Percentiles rank a stretch among this genome's conserved stretches.
Conservation (phyloP, 1,140 invertebrate species). For the Hydropsyche tenuis region DNA sequence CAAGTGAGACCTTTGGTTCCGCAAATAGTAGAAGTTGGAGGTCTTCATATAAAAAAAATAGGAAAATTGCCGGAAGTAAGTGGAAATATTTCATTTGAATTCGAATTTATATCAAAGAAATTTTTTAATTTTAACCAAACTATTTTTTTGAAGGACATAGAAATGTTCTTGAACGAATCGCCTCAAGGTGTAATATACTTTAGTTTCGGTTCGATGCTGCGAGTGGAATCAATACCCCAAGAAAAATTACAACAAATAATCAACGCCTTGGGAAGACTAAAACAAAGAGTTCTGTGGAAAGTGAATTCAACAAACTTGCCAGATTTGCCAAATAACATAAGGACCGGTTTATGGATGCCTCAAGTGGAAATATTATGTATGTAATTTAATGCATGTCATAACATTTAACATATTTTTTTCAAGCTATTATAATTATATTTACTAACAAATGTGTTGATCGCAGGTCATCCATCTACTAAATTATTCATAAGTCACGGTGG, state of each 20-base stretch:
- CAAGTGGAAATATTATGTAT: slow-evolving; percentile 70
- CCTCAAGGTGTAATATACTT: slow-evolving; percentile 72
- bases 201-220: slow-evolving; percentile 71
- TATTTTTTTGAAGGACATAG: slow-evolving; percentile 59
- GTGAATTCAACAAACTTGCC: slow-evolving; percentile 64
- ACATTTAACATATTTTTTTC: too few species aligned
- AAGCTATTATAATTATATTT: background rate
- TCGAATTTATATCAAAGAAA: background rate
- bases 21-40: slow-evolving; percentile 67
- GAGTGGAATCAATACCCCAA: slow-evolving; percentile 62
- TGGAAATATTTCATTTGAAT: background rate
- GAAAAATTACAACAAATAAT: slow-evolving; percentile 61
- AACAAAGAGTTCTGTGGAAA: slow-evolving; percentile 66
- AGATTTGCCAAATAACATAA: slow-evolving; percentile 67
- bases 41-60: slow-evolving; percentile 61
- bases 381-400: slow-evolving; percentile 46
- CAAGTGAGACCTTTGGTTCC: slow-evolving; percentile 66
- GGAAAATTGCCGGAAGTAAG: slow-evolving; percentile 56
- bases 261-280: slow-evolving; percentile 59
- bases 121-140: background rate
- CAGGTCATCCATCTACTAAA: slow-evolving; percentile 62
- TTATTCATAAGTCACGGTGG: slow-evolving; percentile 69
- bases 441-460: background rate
- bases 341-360: slow-evolving; percentile 70
- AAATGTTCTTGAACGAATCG: slow-evolving; percentile 66